Conservation (phyloP, 2,888 invertebrate species). For the Theodoxus fluviatilis region DNA sequence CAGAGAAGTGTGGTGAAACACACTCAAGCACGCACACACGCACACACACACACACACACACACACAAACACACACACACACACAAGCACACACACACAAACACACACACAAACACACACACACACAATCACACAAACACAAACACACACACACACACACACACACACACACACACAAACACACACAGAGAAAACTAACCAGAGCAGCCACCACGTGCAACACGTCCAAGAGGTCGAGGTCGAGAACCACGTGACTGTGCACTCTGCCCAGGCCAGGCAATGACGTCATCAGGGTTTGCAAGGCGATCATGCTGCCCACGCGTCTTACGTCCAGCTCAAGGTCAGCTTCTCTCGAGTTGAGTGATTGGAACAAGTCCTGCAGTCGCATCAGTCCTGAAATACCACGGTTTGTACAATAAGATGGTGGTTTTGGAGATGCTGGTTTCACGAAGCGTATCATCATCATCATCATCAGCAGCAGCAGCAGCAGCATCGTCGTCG, state of each 20-base stretch:
- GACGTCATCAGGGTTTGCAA: conserved; percentile 1
- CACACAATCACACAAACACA: neutral
- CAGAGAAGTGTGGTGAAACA: no score
- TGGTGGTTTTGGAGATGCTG: no score
- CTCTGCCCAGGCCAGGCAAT: neutral
- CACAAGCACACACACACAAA: no score
- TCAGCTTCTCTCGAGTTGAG: conserved; percentile 41
- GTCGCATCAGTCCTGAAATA: conserved; percentile 47
- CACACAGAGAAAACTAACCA: neutral
- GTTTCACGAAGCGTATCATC: no score
- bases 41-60: conserved; percentile 19
- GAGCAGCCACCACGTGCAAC: neutral
- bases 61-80: conserved; percentile 13
- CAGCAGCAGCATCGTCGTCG: no score
- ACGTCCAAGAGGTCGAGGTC: conserved; percentile 25
- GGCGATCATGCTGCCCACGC: conserved; percentile 37
- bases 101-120: neutral
- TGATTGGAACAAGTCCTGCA: conserved; percentile 50
- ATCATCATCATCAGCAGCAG: no score
- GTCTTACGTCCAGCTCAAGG: conserved; percentile 47
- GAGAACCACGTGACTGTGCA: conserved; percentile 20
- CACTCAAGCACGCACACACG: neutral
- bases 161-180: neutral
- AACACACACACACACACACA: conserved; percentile 10
- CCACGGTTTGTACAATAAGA: no score